These are phyloP conservation scores for Brachionus calyciflorus DNA, from an alignment of 1,140 invertebrate genomes.

Conservation along the genomic window DNA sequence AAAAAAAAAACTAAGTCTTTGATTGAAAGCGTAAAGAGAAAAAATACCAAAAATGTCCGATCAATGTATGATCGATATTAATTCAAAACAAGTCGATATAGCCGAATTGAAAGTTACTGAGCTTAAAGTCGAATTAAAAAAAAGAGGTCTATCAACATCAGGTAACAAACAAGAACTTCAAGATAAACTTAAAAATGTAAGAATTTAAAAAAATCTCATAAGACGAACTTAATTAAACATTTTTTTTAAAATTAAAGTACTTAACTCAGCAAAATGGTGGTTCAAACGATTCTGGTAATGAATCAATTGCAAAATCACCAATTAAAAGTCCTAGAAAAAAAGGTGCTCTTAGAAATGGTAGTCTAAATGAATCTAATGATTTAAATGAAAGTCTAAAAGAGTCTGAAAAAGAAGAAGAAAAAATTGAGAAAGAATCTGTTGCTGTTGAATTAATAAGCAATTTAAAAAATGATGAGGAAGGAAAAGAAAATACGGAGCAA, in stretches of 20 bases:
- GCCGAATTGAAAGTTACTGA: conserved; percentile 5
- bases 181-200: conserved; percentile 34
- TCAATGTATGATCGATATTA: not conserved
- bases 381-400: too few species aligned
- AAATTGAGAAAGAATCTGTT: too few species aligned
- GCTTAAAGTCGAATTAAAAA: conserved; percentile 10
- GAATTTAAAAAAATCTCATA: not conserved
- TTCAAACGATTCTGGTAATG: too few species aligned
- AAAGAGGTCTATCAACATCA: conserved; percentile 16
- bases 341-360: too few species aligned
- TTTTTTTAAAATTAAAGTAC: conserved; percentile 9
- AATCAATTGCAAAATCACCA: too few species aligned
- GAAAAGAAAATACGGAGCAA: not conserved
- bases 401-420: too few species aligned
- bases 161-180: conserved; percentile 43
- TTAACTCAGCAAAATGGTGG: not conserved
- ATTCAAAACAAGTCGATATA: not conserved
- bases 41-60: not conserved
- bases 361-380: too few species aligned
- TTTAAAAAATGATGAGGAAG: too few species aligned
- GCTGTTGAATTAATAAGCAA: too few species aligned
- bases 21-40: too few species aligned
- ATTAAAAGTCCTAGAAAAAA: too few species aligned
- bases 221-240: not conserved
- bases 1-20: too few species aligned